A percentile compares a stretch with the other conserved stretches of the same genome.
Evolutionary conservation across 2,888 invertebrate genomes (phyloP).

Genomic region (Drosophila neotestacea): DNA sequence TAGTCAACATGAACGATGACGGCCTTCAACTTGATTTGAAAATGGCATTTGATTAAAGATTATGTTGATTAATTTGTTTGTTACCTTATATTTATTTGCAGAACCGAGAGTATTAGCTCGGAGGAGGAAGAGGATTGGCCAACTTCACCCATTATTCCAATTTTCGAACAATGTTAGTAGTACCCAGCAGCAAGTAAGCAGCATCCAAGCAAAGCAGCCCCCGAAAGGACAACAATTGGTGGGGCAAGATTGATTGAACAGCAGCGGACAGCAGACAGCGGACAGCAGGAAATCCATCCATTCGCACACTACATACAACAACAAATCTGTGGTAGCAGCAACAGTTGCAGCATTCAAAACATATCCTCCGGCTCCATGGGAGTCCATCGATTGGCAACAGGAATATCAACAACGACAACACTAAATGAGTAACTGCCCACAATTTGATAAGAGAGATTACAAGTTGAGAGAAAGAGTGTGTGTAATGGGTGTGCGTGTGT

Average conservation of each 20-base stretch:
- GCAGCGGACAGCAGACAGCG: conserved; percentile 19
- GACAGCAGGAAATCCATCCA: conserved; percentile 35
- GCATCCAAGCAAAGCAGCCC: conserved; percentile 52
- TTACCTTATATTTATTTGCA: conserved; percentile 68
- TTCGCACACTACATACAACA: conserved; percentile 24
- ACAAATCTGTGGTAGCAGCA: conserved; percentile 30
- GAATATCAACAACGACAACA: conserved; percentile 1
- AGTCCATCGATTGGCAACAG: conserved; percentile 7
- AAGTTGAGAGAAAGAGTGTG: conserved; percentile 15
- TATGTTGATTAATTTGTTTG: conserved; percentile 16
- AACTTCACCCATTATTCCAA: conserved; percentile 88
- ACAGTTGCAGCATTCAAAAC: conserved; percentile 30
- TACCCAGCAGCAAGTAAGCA: conserved; percentile 53
- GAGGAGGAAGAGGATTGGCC: conserved; percentile 88
- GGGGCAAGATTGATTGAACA: conserved; percentile 29
- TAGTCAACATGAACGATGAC: conserved; percentile 1
- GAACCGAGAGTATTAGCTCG: conserved; percentile 88
- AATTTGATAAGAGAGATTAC: conserved; percentile 21
- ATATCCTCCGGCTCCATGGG: conserved; percentile 39
- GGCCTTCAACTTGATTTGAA: conserved; percentile 62
- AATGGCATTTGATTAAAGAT: conserved; percentile 20
- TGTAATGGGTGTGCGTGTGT: conserved; percentile 68
- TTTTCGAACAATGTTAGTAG: conserved; percentile 86
- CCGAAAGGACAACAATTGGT: conserved; percentile 33
- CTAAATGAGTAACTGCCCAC: conserved; percentile 27